Percentiles rank a stretch among this genome's conserved stretches.
Conservation (phyloP, 2,113 vertebrate genomes). For the Pyxicephalus adspersus region DNA sequence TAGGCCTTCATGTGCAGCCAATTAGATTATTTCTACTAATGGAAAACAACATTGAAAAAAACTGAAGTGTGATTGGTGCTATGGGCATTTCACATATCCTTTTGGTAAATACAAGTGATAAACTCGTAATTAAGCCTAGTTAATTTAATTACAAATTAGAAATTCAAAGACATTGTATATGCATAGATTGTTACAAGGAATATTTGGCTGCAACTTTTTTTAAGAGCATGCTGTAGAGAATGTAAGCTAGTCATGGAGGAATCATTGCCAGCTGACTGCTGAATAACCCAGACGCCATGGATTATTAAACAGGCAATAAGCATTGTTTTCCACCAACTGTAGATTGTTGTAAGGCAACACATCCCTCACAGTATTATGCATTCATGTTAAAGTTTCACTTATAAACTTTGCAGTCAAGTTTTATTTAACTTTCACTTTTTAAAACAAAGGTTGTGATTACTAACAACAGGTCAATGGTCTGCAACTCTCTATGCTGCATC, state of each 20-base stretch:
- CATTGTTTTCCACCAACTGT: conserved; percentile 28
- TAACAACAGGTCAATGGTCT: background rate
- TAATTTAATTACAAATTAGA: too few relatives aligned
- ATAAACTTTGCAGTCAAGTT: conserved; percentile 34
- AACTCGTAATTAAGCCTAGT: too few relatives aligned
- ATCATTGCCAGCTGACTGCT: conserved; percentile 17
- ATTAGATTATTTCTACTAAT: too few relatives aligned
- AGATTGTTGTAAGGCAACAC: conserved; percentile 10
- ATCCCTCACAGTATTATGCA: conserved; percentile 12
- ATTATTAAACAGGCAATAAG: conserved; percentile 43
- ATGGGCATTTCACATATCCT: too few relatives aligned
- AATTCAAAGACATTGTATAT: background rate
- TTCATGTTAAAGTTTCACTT: conserved; percentile 43
- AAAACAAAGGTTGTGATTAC: background rate
- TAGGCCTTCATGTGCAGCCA: too few relatives aligned
- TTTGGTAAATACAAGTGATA: too few relatives aligned
- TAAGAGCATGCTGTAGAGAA: background rate
- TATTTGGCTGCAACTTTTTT: background rate
- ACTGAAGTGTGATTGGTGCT: too few relatives aligned
- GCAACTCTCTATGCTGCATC: background rate
- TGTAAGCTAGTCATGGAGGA: conserved; percentile 5
- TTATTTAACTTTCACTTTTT: background rate
- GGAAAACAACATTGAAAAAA: too few relatives aligned
- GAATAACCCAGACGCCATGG: conserved; percentile 31
- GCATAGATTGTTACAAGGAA: conserved; percentile 2